Base-by-base conservation (phyloP, 2,797 vertebrate species). In the Falco peregrinus region DNA sequence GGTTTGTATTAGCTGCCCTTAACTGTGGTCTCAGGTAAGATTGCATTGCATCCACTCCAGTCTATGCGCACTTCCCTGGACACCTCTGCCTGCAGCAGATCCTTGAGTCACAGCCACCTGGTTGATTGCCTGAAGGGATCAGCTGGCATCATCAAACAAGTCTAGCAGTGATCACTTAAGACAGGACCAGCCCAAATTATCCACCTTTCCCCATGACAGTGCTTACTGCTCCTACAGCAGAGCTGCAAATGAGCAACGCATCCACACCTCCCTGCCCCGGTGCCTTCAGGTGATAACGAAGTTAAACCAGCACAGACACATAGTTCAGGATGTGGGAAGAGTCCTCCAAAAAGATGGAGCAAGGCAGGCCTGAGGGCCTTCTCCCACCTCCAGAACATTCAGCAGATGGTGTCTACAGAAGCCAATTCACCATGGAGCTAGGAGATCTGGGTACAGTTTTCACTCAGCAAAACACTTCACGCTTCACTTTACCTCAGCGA, bases 61-160 rank as follows among this genome's bases (percentile, higher is more conserved):
- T 51, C 33, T 59, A 31, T 29, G 5, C 6, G 54, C 0, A 0
- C 25, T 63, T 87, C 78, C 56, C 43, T 29, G 54, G 41, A 43
- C 59, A 28, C 8, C 31, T 85, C 83, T 61, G 51, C 41, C 64
- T 47, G 57, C 25, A 84, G 60, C 75, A 89, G 28, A 59, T 37
- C 1, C 1, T 22, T 12, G 51, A n/a, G 53, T n/a, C 50, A 17
- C 21, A 54, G 5, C n/a, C 37, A 64, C 22, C 20, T 35, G 22
- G 31, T 76, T 57, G 43, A 45, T 28, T n/a, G 41, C 18, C 21
- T 21, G 8, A 71, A 80, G n/a, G 29, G n/a, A 77, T 77, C 50
- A 50, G 14, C 31, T 82, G 35, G 8, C 35, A 31, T 37, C 4
- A 0, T 59, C 82, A 91, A 57, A 47, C 14, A 50, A 77, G 75